Evolutionary conservation across 64 coral and sea anemone genomes (phyloP), one percentile per base, ranked within the genome.

Genomic region (Montipora cactus): DNA sequence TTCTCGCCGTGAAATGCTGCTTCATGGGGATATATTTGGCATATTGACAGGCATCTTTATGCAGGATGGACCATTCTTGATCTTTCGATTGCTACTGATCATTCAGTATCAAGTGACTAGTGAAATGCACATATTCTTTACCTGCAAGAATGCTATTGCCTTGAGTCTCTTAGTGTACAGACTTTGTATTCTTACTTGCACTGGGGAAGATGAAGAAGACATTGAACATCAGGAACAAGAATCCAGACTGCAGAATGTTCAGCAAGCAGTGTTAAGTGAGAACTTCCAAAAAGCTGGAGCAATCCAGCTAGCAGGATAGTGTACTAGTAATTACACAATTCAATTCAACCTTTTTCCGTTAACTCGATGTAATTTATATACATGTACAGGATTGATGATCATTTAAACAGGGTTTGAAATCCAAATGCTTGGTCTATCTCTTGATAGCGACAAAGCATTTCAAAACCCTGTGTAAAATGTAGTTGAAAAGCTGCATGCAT

Each of bases 91-190:
- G 5, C 92, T 94, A 13, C 59, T 96, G 18, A 85, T 96, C 0
- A 96, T 99, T 5, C 53, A 99, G 47, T 96, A 96, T 76, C 49
- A 77, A 25, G 95, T 99, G 7, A 91, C 92, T 37, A 99, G 98
- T 59, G 98, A 99, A 79, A 99, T 99, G 98, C 98, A 99, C 57
- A 96, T 99, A 55, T 99, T 99, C 88, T 99, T 96, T 45, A 96
- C 92, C 4, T 96, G 95, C 70, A 99, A 99, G 80, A 99, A 99
- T 93, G 98, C 98, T 49, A 99, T 99, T 92, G 95, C 98, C 0
- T 78, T 99, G 53, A 91, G 89, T 52, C 76, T 99, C 44, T 88
- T 99, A 66, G 93, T 99, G 23, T 99, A 99, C 79, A 87, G 98
- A 59, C 85, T 99, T 58, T 99, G 98, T 80, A 96, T 99, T 84